Evolutionary conservation across 2,888 invertebrate species (phyloP).

Genomic region (Metopia argyrocephala): DNA sequence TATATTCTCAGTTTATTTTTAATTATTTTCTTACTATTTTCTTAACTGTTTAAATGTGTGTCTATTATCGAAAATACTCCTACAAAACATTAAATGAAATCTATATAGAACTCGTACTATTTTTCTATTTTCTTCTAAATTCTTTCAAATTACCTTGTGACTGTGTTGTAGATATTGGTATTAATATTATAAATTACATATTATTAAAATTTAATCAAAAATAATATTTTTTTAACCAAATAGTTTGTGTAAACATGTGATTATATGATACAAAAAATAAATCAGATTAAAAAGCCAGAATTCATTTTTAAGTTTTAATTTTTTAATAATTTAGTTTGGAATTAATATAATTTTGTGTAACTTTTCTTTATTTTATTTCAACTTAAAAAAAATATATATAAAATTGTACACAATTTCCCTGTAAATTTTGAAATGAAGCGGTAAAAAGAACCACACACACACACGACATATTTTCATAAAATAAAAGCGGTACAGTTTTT

Average conservation of each 20-base stretch:
- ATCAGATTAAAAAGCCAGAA: slow-evolving; percentile 6
- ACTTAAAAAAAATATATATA: slow-evolving; percentile 22
- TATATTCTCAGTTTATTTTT: not conserved
- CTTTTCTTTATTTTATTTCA: slow-evolving; percentile 10
- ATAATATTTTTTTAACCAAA: slow-evolving; percentile 26
- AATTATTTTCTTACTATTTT: slow-evolving; percentile 11
- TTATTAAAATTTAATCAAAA: not conserved
- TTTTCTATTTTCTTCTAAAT: slow-evolving; percentile 55
- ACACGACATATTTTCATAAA: not conserved
- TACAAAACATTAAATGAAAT: slow-evolving; percentile 3
- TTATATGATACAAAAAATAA: slow-evolving; percentile 23
- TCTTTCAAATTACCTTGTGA: slow-evolving; percentile 60
- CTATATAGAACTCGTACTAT: slow-evolving; percentile 19
- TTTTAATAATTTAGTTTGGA: not conserved
- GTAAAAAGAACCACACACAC: not conserved
- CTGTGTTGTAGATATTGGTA: slow-evolving; percentile 64
- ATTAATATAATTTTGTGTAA: not conserved
- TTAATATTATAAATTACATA: too few species aligned
- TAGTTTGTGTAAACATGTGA: slow-evolving; percentile 62
- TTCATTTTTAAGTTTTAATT: slow-evolving; percentile 16
- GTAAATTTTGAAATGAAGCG: not conserved
- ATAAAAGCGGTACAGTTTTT: not conserved
- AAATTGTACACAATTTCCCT: slow-evolving; percentile 6
- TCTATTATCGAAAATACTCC: slow-evolving; percentile 52
- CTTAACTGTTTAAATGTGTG: slow-evolving; percentile 55